phyloP scores from a whole-genome alignment of 2,888 invertebrate genomes.

The Mythimna pallens region DNA sequence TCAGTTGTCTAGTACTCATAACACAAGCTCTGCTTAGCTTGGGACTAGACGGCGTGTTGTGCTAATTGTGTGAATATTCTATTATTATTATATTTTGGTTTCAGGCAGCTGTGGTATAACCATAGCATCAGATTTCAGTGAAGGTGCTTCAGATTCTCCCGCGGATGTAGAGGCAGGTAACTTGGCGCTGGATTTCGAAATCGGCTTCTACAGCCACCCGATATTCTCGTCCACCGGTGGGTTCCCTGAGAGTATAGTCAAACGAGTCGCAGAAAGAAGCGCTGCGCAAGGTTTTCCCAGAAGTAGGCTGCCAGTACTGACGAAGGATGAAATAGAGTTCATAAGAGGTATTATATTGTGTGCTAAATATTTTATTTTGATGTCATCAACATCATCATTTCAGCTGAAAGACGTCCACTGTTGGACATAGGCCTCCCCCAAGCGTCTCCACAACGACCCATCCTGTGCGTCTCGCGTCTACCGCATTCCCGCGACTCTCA shows the following conservation, averaged over 20 bases:
- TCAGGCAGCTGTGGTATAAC: slow-evolving; percentile 80
- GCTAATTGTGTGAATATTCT: too few species aligned
- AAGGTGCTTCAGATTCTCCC: slow-evolving; percentile 72
- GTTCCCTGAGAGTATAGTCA: slow-evolving; percentile 85
- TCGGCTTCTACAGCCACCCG: slow-evolving; percentile 85
- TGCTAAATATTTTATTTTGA: too few species aligned
- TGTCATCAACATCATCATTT: too few species aligned
- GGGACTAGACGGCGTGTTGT: too few species aligned
- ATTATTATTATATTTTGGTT: background rate
- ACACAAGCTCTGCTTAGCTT: too few species aligned
- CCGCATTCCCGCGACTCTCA: too few species aligned
- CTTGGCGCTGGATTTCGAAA: slow-evolving; percentile 77
- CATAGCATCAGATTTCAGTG: slow-evolving; percentile 79
- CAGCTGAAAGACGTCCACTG: too few species aligned
- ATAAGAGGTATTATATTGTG: slow-evolving; percentile 73
- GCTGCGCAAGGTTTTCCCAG: slow-evolving; percentile 82
- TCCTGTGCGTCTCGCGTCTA: too few species aligned
- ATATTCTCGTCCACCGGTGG: slow-evolving; percentile 86
- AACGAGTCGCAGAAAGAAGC: slow-evolving; percentile 83
- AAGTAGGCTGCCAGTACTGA: slow-evolving; percentile 87
- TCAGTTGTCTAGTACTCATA: too few species aligned
- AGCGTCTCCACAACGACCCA: too few species aligned
- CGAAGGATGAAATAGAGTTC: slow-evolving; percentile 79
- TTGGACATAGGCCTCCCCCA: too few species aligned
- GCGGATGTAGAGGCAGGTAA: slow-evolving; percentile 76